Evolutionary conservation across 1,140 invertebrate species (phyloP).

Genomic region (Prorops nasuta): DNA sequence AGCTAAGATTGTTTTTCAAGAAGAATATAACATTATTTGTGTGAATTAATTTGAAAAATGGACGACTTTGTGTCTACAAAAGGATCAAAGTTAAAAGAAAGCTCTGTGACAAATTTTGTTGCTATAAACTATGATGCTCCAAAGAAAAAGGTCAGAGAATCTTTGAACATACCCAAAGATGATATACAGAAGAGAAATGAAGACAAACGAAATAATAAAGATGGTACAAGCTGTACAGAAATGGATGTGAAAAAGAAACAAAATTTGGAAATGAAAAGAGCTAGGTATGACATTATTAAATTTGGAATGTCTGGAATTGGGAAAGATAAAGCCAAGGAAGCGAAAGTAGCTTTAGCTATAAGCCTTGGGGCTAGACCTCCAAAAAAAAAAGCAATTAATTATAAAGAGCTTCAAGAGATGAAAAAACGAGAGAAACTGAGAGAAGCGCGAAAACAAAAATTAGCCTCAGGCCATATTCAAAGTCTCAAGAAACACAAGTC

Average conservation of each 20-base stretch:
- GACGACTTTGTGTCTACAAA: slow-evolving; percentile 57
- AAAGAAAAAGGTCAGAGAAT: slow-evolving; percentile 56
- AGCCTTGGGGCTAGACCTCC: slow-evolving; percentile 64
- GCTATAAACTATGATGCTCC: slow-evolving; percentile 54
- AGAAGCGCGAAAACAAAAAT: slow-evolving; percentile 45
- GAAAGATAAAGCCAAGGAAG: slow-evolving; percentile 58
- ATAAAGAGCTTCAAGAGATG: slow-evolving; percentile 56
- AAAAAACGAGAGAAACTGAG: slow-evolving; percentile 32
- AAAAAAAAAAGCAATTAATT: slow-evolving; percentile 60
- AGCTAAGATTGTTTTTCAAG: no score
- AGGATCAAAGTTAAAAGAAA: slow-evolving; percentile 55
- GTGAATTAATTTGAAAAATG: slow-evolving; percentile 26
- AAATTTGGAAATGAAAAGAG: slow-evolving; percentile 60
- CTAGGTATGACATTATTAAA: slow-evolving; percentile 64
- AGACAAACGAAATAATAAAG: slow-evolving; percentile 12
- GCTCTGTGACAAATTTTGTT: slow-evolving; percentile 49
- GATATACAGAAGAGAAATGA: slow-evolving; percentile 25
- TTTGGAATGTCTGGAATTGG: slow-evolving; percentile 65
- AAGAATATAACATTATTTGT: not conserved
- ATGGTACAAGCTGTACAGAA: not conserved
- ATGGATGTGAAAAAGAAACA: slow-evolving; percentile 44
- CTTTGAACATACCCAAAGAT: slow-evolving; percentile 23
- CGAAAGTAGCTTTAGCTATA: slow-evolving; percentile 61
- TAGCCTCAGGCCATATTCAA: slow-evolving; percentile 47
- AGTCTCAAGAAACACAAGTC: slow-evolving; percentile 33